phyloP scores from a whole-genome alignment of 2,888 invertebrate genomes.

The Coleophora flavipennella region DNA sequence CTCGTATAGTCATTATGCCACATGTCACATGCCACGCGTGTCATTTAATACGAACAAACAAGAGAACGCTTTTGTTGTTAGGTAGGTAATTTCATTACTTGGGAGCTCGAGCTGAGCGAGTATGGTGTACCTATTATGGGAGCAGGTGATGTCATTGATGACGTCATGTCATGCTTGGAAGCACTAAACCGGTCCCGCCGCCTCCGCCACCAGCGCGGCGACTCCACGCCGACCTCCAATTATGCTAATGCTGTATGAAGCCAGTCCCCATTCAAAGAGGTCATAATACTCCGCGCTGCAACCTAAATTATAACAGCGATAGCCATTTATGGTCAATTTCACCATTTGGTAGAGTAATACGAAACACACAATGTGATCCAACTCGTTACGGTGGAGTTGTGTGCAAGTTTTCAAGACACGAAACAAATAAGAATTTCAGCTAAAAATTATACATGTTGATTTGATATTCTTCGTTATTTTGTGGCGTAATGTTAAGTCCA shows the following conservation, averaged over 20 bases:
- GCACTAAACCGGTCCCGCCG: constrained; percentile 47
- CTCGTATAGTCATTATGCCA: no score
- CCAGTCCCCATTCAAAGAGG: constrained; percentile 29
- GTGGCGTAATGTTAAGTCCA: no score
- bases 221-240: constrained; percentile 50
- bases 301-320: constrained; percentile 19
- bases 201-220: constrained; percentile 17
- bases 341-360: no score
- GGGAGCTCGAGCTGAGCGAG: not conserved
- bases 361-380: no score
- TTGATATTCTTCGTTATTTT: no score
- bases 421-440: no score
- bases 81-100: not conserved
- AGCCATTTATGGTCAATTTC: not conserved
- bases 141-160: constrained; percentile 52
- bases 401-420: no score
- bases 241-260: constrained; percentile 53
- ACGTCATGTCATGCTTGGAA: constrained; percentile 47
- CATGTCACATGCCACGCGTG: not conserved
- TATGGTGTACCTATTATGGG: no score
- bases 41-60: not conserved
- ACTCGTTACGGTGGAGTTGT: no score
- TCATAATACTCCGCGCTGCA: constrained; percentile 20
- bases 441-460: no score
- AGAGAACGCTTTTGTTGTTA: no score